phyloP scores from a whole-genome alignment of 2,797 vertebrate species.

The Pseudomugil gertrudae region DNA sequence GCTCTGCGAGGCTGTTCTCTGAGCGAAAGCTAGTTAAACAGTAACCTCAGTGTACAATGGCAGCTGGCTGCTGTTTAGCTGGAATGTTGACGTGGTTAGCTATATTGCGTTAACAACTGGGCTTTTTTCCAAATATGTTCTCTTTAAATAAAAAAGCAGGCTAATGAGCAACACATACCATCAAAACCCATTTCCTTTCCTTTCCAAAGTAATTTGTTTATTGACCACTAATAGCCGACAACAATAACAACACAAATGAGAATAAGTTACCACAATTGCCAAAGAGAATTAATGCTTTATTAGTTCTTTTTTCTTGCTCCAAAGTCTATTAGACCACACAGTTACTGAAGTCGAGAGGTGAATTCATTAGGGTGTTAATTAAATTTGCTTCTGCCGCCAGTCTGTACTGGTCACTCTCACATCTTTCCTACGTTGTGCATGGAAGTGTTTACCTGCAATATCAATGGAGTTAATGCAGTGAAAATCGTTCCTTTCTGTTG shows the following conservation, averaged over 20 bases:
- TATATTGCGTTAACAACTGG: not conserved
- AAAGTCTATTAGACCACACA: not conserved
- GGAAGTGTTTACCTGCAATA: constrained; percentile 5
- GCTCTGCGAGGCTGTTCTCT: constrained; percentile 5
- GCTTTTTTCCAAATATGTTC: not conserved
- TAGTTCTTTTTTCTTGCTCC: not conserved
- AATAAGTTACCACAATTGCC: not conserved
- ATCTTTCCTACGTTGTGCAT: not conserved
- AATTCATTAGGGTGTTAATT: constrained; percentile 16
- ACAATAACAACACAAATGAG: constrained; percentile 3
- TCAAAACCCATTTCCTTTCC: not conserved
- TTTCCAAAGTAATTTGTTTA: not conserved
- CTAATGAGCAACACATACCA: not conserved
- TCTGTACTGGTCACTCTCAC: constrained; percentile 6
- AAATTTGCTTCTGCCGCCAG: constrained; percentile 7
- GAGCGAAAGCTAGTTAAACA: constrained; percentile 1
- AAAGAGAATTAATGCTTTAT: not conserved
- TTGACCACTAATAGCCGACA: not conserved
- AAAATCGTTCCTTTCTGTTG: constrained; percentile 10
- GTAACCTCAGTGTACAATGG: not conserved
- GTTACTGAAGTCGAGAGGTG: constrained; percentile 4
- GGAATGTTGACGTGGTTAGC: not conserved
- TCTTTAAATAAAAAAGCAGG: not conserved
- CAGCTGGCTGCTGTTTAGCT: constrained; percentile 4
- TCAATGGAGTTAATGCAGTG: constrained; percentile 5